Base-by-base conservation (phyloP, 1,140 invertebrate genomes). In the Palaemon carinicauda region DNA sequence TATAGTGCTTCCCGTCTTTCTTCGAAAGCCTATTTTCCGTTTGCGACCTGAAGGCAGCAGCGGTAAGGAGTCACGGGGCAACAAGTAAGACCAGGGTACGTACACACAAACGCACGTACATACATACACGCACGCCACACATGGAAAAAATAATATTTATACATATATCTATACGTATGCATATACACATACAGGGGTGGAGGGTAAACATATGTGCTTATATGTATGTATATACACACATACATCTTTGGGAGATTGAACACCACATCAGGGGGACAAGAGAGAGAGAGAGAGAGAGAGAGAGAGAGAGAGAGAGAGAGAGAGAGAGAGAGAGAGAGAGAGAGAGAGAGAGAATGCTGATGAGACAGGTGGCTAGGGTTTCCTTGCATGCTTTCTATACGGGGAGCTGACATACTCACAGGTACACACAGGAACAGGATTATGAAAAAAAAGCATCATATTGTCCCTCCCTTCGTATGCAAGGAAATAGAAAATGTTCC, bases 11-110 rank as follows among this genome's bases (percentile, higher is more conserved):
- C 97, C 96, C 91, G 96, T 96, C 93, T 96, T 96, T 93, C 96
- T 96, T 92, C 96, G 96, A 93, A 98, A 98, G 92, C 97, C 96
- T 94, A 98, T 95, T 92, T 97, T 95, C 93, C 97, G 94, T 94
- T 97, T 98, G 91, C 96, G 95, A 94, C 96, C 96, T 97, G 93
- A 81, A 86, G 87, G 88, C 74, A 88, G 81, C 41, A 80, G 74
- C 53, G 33, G 60, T 60, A 87, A n/a, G 65, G 60, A 77, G 79
- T 33, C 80, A 51, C 60, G 31, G 73, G 81, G 75, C 33, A 33
- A n/a, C 29, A 29, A 54, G 53, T 53, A 41, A 31, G 56, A 29
- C n/a, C 29, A 60, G 79, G 79, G 24, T 65, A 21, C 56, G 50
- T 41, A 75, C 81, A 83, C 69, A 83, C 81, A 82, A 69, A 82